Evolutionary conservation across 2,888 invertebrate genomes (phyloP).

Genomic region (Tholera decimalis): DNA sequence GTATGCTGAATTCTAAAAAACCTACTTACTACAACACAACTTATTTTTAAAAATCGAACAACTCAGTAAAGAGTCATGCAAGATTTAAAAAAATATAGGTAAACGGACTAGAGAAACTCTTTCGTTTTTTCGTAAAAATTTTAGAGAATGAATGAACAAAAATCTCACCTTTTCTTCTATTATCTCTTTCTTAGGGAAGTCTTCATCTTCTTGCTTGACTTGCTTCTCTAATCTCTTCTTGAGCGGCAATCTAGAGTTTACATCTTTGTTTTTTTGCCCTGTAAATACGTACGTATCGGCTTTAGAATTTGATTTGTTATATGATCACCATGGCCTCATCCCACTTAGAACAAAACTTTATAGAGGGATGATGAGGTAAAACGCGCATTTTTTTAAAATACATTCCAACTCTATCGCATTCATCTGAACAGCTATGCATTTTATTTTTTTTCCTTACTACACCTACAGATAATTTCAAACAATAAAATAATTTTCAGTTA

Average conservation of each 20-base stretch:
- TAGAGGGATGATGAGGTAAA: not conserved
- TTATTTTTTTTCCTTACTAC: too few species aligned
- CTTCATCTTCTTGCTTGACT: conserved; percentile 24
- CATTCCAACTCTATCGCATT: too few species aligned
- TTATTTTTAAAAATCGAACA: too few species aligned
- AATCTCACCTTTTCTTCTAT: conserved; percentile 18
- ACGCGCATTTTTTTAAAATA: not conserved
- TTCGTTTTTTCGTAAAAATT: not conserved
- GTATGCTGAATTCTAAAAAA: too few species aligned
- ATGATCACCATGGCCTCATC: not conserved
- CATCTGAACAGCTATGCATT: too few species aligned
- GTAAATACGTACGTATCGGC: not conserved
- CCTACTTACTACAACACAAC: too few species aligned
- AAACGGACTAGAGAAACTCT: not conserved
- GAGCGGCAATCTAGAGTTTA: conserved; percentile 37
- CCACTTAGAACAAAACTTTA: not conserved
- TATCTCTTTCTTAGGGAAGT: not conserved
- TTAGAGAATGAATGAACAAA: not conserved
- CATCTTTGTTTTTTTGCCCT: conserved; percentile 30
- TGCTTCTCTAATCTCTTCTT: conserved; percentile 53
- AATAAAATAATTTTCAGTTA: too few species aligned
- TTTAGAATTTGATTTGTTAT: not conserved
- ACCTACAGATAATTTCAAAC: too few species aligned
- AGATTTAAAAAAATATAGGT: not conserved
- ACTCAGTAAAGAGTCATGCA: too few species aligned